phyloP scores from a whole-genome alignment of 2,113 vertebrate genomes.

The Ophthalmolycus amberensis region DNA sequence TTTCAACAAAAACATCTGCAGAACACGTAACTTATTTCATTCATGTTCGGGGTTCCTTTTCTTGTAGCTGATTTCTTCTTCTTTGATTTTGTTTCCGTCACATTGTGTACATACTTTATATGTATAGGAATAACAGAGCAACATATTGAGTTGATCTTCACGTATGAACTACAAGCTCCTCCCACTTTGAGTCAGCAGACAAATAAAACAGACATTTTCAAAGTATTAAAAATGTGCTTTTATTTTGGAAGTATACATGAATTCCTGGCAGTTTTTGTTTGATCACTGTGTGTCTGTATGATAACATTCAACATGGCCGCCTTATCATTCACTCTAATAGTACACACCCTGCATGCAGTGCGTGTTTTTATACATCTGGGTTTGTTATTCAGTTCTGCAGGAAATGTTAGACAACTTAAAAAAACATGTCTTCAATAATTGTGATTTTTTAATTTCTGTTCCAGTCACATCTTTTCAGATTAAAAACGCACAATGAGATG shows the following conservation, averaged over 20 bases:
- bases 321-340: background rate
- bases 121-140: background rate
- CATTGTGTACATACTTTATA: conserved; percentile 11
- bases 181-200: conserved; percentile 15
- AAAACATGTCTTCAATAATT: too few species aligned
- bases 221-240: background rate
- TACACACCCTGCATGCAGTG: background rate
- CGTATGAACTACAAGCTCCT: background rate
- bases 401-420: background rate
- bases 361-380: too few species aligned
- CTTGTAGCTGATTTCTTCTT: conserved; percentile 13
- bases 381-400: background rate
- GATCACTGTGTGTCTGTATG: background rate
- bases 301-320: background rate
- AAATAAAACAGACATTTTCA: background rate
- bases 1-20: background rate
- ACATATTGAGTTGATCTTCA: background rate
- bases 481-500: conserved; percentile 16
- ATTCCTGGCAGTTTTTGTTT: background rate
- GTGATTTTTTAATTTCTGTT: too few species aligned
- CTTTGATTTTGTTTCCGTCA: background rate
- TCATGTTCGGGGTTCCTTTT: background rate
- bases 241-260: background rate
- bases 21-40: conserved; percentile 4
- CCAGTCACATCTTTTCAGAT: conserved; percentile 22